Conservation (phyloP, 2,888 invertebrate species). For the Bellardia pandia region DNA sequence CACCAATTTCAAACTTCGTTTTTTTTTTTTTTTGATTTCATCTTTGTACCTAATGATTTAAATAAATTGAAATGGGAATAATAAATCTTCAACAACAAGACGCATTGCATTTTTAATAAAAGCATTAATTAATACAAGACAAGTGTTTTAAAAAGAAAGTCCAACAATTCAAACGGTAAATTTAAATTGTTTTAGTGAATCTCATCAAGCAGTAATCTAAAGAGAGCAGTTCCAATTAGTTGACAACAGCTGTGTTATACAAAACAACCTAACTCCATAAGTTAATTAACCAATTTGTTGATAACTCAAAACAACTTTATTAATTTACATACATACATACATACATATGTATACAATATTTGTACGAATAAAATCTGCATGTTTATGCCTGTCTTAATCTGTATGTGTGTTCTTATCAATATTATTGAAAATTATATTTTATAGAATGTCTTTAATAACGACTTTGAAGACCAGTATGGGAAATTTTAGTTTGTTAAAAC, state of each 20-base stretch:
- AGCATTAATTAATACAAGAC: too few species aligned
- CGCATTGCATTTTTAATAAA: too few species aligned
- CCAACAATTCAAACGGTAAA: too few species aligned
- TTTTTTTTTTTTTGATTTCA: too few species aligned
- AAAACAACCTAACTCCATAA: background rate
- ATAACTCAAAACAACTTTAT: conserved; percentile 51
- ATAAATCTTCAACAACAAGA: too few species aligned
- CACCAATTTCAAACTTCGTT: too few species aligned
- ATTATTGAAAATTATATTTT: conserved; percentile 29
- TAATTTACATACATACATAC: conserved; percentile 10
- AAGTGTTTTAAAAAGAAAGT: too few species aligned
- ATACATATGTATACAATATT: background rate
- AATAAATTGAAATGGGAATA: too few species aligned
- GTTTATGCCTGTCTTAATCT: conserved; percentile 5
- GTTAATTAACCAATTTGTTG: conserved; percentile 49
- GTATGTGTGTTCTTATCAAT: conserved; percentile 26
- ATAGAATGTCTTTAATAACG: conserved; percentile 26
- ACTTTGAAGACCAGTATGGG: background rate
- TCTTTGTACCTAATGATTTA: too few species aligned
- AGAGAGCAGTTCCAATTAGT: too few species aligned
- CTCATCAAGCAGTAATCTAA: too few species aligned
- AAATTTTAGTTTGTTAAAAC: background rate
- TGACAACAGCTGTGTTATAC: background rate
- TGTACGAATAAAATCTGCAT: conserved; percentile 22
- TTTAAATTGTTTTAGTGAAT: too few species aligned